Percentiles rank a stretch among this genome's conserved stretches.
Conservation (phyloP, 2,888 invertebrate genomes). For the Plutella xylostella region DNA sequence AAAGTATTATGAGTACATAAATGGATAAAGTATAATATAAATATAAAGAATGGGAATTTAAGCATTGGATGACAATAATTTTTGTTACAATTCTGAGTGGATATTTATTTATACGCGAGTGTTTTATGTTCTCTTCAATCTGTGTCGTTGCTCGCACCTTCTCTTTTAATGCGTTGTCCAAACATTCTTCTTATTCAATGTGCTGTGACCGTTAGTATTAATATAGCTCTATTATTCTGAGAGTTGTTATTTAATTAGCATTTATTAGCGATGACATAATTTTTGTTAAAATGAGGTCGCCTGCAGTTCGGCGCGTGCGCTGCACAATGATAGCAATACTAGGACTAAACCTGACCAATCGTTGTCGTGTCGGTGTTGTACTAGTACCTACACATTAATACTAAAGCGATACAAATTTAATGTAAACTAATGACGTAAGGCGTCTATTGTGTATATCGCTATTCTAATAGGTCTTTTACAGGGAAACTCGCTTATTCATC, state of each 20-base stretch:
- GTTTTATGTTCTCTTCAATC: slow-evolving; percentile 1
- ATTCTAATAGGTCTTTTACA: slow-evolving; percentile 23
- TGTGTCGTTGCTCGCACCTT: not conserved
- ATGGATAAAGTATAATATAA: slow-evolving; percentile 31
- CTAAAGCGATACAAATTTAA: slow-evolving; percentile 27
- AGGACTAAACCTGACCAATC: slow-evolving; percentile 52
- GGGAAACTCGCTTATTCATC: slow-evolving; percentile 7
- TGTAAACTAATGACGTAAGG: slow-evolving; percentile 33
- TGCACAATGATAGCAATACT: slow-evolving; percentile 47
- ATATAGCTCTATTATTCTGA: too few species aligned
- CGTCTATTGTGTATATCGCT: slow-evolving; percentile 38
- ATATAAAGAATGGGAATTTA: slow-evolving; percentile 52
- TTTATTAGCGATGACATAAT: too few species aligned
- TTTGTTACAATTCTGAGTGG: slow-evolving; percentile 49
- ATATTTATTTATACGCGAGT: slow-evolving; percentile 25
- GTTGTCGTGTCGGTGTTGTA: slow-evolving; percentile 59
- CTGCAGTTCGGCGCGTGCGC: slow-evolving; percentile 8
- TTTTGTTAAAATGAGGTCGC: too few species aligned
- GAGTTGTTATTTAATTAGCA: too few species aligned
- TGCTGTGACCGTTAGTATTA: too few species aligned
- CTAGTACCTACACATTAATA: slow-evolving; percentile 26
- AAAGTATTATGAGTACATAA: slow-evolving; percentile 46
- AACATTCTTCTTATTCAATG: too few species aligned
- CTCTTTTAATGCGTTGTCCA: not conserved
- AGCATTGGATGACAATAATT: slow-evolving; percentile 70